Conservation (phyloP, 2,797 vertebrate genomes). For the Phrynocephalus forsythii region DNA sequence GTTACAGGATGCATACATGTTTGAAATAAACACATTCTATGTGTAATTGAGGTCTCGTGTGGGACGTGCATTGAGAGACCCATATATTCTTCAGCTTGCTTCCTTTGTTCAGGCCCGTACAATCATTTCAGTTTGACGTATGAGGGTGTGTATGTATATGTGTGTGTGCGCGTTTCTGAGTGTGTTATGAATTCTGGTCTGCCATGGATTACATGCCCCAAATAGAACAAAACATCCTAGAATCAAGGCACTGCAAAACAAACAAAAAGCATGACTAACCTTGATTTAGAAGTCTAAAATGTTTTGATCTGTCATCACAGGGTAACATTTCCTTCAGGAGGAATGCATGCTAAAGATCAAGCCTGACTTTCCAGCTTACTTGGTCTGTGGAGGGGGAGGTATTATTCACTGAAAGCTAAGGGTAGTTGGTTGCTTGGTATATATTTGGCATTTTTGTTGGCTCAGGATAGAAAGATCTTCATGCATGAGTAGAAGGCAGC, state of each 20-base stretch:
- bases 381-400: neutral
- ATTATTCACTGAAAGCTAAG: slow-evolving; percentile 17
- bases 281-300: neutral
- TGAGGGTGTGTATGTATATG: neutral
- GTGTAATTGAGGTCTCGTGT: neutral
- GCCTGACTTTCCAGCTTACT: neutral
- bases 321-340: neutral
- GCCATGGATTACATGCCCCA: neutral
- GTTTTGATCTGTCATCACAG: neutral
- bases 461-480: neutral
- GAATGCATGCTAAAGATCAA: slow-evolving; percentile 20
- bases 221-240: neutral
- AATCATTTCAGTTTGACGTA: neutral
- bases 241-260: neutral
- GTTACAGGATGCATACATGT: neutral
- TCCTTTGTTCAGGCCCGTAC: neutral
- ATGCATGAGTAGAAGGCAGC: neutral
- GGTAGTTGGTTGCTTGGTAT: neutral
- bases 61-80: neutral
- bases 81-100: neutral
- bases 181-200: neutral
- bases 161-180: neutral
- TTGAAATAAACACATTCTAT: neutral
- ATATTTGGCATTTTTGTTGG: neutral
- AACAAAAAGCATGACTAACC: slow-evolving; percentile 19